Evolutionary conservation across 2,113 vertebrate species (phyloP), one percentile per base, ranked within the genome.

Genomic region (Eulemur macaco): DNA sequence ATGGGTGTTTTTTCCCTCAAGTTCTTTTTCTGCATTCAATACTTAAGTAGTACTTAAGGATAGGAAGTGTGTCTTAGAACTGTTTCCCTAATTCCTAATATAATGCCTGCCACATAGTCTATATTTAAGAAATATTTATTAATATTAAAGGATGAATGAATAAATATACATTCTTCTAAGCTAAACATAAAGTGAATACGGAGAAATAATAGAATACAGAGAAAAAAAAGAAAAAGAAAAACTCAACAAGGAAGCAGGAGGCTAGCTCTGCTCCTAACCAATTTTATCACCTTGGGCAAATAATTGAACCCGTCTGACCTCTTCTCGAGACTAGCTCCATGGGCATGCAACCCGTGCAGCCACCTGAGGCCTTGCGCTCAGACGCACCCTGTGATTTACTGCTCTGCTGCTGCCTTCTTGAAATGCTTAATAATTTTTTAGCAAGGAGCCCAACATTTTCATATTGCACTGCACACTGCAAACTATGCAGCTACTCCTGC

Each of bases 111-210:
- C n/a, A 58, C 34, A 84, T 34, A 69, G 34, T 71, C 68, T 80
- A 13, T 58, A 54, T 37, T 92, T 39, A 95, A 86, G 58, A 91
- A 94, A 89, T 58, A 69, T 25, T 86, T 71, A 78, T 37, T 76
- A 54, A 50, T 56, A 86, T 76, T 86, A 85, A 94, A 95, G 74
- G 89, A 89, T 45, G 14, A 96, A 71, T 90, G 63, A 86, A 76
- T 87, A 83, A 83, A 39, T 68, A 78, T 52, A 56, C 60, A 50
- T 4, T 69, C 66, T 85, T 73, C 58, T 92, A 81, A 95, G 73
- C 21, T 39, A 45, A 93, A 52, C 14, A 66, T 50, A n/a, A 94
- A 27, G 42, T 56, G 14, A 78, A 86, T 58, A 92, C 52, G 45
- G n/a, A 64, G 66, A 92, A 92, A 64, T 86, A 76, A 83, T 54